Evolutionary conservation across 2,888 invertebrate genomes (phyloP).

Genomic region (Leptopilina syphax): DNA sequence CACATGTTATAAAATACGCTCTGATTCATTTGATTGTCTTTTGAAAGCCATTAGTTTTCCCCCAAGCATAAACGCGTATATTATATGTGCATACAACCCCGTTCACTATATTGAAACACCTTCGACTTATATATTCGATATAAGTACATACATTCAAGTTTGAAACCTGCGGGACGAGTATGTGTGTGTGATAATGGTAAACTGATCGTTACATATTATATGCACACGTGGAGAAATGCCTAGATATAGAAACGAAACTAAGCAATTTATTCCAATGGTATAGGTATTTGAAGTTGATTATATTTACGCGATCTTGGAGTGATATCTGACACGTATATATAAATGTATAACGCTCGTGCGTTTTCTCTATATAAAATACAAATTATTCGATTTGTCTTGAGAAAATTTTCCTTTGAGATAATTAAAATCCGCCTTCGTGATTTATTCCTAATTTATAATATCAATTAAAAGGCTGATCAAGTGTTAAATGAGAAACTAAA

Average conservation of each 20-base stretch:
- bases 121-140: conserved; percentile 14
- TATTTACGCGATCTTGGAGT: conserved; percentile 2
- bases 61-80: conserved; percentile 18
- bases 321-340: background rate
- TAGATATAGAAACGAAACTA: background rate
- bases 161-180: background rate
- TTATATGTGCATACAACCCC: background rate
- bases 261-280: conserved; percentile 22
- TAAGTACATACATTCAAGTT: background rate
- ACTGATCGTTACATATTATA: conserved; percentile 23
- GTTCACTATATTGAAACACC: conserved; percentile 45
- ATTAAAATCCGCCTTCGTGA: conserved; percentile 11
- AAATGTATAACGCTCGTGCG: too few relatives aligned
- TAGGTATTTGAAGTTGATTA: background rate
- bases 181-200: conserved; percentile 10
- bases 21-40: conserved; percentile 58
- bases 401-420: conserved; percentile 17
- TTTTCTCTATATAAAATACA: background rate
- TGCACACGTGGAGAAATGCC: conserved; percentile 1
- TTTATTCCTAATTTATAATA: conserved; percentile 22
- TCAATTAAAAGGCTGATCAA: background rate
- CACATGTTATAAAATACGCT: conserved; percentile 56
- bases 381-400: conserved; percentile 27
- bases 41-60: conserved; percentile 53
- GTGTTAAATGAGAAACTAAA: background rate